Evolutionary conservation across 2,113 vertebrate genomes (phyloP), one percentile per base, ranked within the genome.

Genomic region (Pholis gunnellus): DNA sequence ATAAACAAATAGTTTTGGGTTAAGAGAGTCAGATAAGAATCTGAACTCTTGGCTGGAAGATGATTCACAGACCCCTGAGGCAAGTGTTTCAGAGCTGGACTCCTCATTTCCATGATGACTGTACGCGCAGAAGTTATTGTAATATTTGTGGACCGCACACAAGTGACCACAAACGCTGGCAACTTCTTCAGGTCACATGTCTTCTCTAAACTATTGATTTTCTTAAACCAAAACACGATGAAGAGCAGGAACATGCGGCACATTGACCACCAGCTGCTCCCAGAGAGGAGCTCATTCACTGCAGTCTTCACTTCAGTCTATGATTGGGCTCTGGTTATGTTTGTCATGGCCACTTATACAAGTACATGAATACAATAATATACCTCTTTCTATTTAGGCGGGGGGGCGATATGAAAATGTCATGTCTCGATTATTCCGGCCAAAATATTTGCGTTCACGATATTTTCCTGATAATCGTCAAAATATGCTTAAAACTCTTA

Each of bases 161-260:
- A 46, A 34, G 66, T 50, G 44, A 20, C 25, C 42, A 20, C 67
- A 14, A 34, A 68, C 20, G 64, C 40, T 44, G 25, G 64, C 64
- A 46, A 44, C 66, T 4, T 5, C 67, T 36, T 29, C 27, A 18
- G 40, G 25, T 29, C 64, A 17, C 6, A 50, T n/a, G 10, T 71
- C 22, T 38, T 71, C 22, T 9, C 68, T 56, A 17, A 56, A 34
- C 22, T 56, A 56, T 25, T 56, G 68, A 71, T 71, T 71, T 56
- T 38, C 34, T 56, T 7, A n/a, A 34, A 22, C 67, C 46, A n/a
- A n/a, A 48, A 52, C 44, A 67, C 44, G n/a, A 22, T 50, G 4
- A 13, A 50, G 17, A 31, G 2, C 27, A 31, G 15, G 46, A 2
- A 1, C 34, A 25, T 1, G 50, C 1, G 14, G 31, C 9, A 13